Conservation (phyloP, 2,888 invertebrate genomes). For the Chromoteleia sp. region DNA sequence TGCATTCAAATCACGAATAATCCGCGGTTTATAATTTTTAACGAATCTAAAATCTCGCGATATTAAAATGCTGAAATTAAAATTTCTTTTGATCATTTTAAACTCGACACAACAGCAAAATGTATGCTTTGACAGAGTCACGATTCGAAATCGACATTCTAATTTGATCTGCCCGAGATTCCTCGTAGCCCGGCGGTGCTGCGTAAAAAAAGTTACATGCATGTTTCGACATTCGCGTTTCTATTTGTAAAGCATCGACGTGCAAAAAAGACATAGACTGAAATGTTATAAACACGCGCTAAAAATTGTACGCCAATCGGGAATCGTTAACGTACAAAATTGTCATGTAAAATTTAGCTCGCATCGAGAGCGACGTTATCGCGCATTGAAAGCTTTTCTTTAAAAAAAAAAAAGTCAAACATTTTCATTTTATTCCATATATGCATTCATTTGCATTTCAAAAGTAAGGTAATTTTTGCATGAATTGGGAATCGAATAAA, state of each 20-base stretch:
- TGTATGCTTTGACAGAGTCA: not conserved
- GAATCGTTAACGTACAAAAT: constrained; percentile 30
- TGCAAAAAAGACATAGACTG: constrained; percentile 7
- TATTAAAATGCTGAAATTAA: too few species aligned
- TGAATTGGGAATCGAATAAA: too few species aligned
- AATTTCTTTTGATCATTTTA: too few species aligned
- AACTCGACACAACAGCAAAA: not conserved
- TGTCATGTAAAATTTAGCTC: constrained; percentile 49
- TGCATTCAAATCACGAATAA: not conserved
- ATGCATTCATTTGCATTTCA: too few species aligned
- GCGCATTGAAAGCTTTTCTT: constrained; percentile 33
- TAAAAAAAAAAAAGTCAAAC: too few species aligned
- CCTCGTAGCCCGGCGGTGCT: not conserved
- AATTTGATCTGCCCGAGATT: constrained; percentile 1
- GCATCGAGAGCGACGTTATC: constrained; percentile 26
- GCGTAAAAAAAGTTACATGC: not conserved
- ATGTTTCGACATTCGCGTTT: not conserved
- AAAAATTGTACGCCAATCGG: constrained; percentile 22
- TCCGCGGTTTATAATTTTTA: not conserved
- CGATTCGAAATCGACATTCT: constrained; percentile 11
- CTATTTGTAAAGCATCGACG: not conserved
- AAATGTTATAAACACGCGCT: constrained; percentile 20
- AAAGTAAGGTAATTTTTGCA: too few species aligned
- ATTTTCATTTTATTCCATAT: too few species aligned
- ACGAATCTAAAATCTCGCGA: not conserved